A percentile compares a stretch with the other conserved stretches of the same genome.
phyloP scores from a whole-genome alignment of 2,888 invertebrate species.

The Uropetala carovei region DNA sequence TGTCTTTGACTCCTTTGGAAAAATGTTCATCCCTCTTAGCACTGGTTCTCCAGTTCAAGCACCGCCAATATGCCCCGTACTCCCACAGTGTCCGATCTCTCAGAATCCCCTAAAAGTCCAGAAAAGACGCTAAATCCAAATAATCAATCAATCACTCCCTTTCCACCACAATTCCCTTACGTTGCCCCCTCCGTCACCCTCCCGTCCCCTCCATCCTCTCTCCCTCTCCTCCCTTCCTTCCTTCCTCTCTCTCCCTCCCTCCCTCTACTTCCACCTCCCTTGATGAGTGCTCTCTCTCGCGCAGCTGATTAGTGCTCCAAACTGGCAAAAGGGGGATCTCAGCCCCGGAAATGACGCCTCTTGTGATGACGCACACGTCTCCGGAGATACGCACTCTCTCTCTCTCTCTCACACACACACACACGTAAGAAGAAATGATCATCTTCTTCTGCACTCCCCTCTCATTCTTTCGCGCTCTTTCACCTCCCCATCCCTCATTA shows the following conservation, averaged over 20 bases:
- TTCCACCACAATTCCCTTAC: not conserved
- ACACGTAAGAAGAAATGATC: too few species aligned
- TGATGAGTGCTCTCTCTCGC: conserved; percentile 11
- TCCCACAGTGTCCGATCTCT: too few species aligned
- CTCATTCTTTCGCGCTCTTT: not conserved
- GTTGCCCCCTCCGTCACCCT: too few species aligned
- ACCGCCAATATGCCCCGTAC: too few species aligned
- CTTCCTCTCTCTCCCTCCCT: not conserved
- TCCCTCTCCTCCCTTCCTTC: not conserved
- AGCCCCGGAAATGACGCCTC: conserved; percentile 6
- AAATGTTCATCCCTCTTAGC: too few species aligned
- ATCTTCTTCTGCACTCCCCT: not conserved
- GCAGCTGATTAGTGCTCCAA: not conserved
- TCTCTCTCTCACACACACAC: too few species aligned
- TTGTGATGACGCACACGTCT: conserved; percentile 25
- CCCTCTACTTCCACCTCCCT: not conserved
- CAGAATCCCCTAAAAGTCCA: not conserved
- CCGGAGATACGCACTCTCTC: not conserved
- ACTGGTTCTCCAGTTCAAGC: too few species aligned
- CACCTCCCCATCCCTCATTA: not conserved
- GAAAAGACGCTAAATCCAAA: not conserved
- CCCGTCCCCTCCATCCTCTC: too few species aligned
- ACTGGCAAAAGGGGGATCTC: not conserved
- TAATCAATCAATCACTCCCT: conserved; percentile 8
- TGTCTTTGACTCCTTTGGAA: too few species aligned